Percentiles rank a stretch among this genome's conserved stretches.
Evolutionary conservation across 2,113 vertebrate species (phyloP).

Genomic region (Limnothrissa miodon): DNA sequence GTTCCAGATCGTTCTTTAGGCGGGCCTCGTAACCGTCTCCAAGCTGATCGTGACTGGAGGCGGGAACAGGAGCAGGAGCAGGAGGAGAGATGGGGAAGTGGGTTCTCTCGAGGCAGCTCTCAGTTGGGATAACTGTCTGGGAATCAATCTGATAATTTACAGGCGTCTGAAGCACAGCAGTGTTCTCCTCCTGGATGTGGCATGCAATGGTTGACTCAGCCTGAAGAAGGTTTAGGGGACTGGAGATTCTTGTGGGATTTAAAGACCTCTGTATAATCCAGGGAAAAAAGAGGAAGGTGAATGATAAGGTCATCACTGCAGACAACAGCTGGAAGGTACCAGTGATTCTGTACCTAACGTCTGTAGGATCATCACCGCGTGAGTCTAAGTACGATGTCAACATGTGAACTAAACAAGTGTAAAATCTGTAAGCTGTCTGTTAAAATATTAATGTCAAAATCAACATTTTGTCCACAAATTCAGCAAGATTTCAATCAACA

Average conservation of each 20-base stretch:
- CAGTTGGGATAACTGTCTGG: not conserved
- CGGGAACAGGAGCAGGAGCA: no score
- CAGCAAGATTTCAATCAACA: no score
- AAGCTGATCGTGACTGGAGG: not conserved
- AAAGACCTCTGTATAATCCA: not conserved
- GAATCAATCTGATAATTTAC: not conserved
- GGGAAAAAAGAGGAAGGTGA: not conserved
- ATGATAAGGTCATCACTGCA: not conserved
- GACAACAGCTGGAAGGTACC: not conserved
- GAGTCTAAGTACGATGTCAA: no score
- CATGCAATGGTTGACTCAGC: not conserved
- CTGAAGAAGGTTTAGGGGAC: not conserved
- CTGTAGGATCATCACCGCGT: no score
- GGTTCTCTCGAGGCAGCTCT: not conserved
- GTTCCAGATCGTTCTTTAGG: not conserved
- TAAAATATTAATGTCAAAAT: no score
- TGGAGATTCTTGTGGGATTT: not conserved
- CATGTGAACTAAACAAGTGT: no score
- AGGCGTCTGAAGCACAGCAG: not conserved
- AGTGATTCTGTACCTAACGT: not conserved
- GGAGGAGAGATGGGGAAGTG: not conserved
- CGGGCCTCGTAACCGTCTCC: not conserved
- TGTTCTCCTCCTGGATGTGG: not conserved
- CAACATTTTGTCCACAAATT: not conserved
- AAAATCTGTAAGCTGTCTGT: no score